phyloP scores from a whole-genome alignment of 2,888 invertebrate species.

The Heteropelma amictum region DNA sequence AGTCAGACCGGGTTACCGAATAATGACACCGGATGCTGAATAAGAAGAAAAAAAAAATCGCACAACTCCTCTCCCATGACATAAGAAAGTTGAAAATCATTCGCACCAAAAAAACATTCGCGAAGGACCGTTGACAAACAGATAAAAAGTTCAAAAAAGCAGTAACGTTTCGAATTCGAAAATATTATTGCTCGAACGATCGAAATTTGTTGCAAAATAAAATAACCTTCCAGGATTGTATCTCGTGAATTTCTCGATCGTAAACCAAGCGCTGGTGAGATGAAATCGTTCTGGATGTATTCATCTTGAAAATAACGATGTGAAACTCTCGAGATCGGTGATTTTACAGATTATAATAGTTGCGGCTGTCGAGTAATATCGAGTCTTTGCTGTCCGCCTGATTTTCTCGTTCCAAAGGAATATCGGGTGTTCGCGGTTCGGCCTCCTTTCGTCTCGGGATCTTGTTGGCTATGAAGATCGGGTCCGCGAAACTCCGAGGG shows the following conservation, averaged over 20 bases:
- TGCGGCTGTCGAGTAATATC: constrained; percentile 44
- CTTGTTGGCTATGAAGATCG: constrained; percentile 22
- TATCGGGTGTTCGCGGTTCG: constrained; percentile 45
- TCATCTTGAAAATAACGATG: constrained; percentile 37
- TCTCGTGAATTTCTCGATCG: not conserved
- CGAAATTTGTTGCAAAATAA: not conserved
- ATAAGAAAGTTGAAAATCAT: no score
- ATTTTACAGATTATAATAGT: constrained; percentile 39
- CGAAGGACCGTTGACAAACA: no score
- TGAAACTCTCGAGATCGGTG: constrained; percentile 20
- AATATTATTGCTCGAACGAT: not conserved
- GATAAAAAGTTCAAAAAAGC: no score
- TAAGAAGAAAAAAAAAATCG: no score
- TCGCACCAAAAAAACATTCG: no score
- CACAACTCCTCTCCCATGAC: no score
- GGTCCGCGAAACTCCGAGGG: constrained; percentile 53
- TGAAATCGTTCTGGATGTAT: not conserved
- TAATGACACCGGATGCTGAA: not conserved
- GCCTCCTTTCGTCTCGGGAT: constrained; percentile 11
- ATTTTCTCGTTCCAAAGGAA: constrained; percentile 46
- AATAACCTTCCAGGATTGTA: no score
- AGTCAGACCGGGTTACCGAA: not conserved
- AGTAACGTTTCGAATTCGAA: no score
- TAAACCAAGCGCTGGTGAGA: not conserved
- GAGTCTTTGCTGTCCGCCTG: constrained; percentile 28